Percentiles rank a stretch among this genome's conserved stretches.
These are phyloP conservation scores for Anthonomus grandis DNA, from an alignment of 1,140 invertebrate species.

Conservation along the genomic window DNA sequence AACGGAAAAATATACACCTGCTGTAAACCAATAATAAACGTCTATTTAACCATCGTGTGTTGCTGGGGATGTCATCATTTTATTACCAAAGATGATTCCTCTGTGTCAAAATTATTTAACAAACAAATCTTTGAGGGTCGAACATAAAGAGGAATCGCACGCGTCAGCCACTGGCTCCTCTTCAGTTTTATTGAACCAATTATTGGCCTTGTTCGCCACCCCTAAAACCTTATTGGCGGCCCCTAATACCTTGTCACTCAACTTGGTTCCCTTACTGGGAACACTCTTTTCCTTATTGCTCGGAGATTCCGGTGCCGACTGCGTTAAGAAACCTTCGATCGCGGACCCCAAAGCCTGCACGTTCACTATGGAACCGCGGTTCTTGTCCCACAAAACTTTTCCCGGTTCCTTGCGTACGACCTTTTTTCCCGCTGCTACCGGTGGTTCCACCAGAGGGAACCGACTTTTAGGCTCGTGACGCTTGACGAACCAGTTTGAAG, in stretches of 20 bases:
- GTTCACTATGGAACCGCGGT: conserved; percentile 70
- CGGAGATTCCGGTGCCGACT: conserved; percentile 48
- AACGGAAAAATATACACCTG: too few species aligned
- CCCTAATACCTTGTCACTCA: conserved; percentile 32
- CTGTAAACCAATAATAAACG: too few species aligned
- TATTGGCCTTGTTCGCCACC: conserved; percentile 29
- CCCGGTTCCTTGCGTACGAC: conserved; percentile 42
- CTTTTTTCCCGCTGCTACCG: conserved; percentile 51
- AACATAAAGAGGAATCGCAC: conserved; percentile 73
- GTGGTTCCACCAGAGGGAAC: conserved; percentile 52
- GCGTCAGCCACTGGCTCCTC: conserved; percentile 63
- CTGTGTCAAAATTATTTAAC: conserved; percentile 37
- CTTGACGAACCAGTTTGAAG: conserved; percentile 70
- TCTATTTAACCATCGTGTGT: too few species aligned
- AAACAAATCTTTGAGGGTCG: conserved; percentile 78
- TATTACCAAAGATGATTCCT: neutral
- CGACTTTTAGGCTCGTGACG: conserved; percentile 66
- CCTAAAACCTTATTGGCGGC: conserved; percentile 30
- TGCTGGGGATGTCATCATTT: too few species aligned
- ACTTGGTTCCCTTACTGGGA: conserved; percentile 45
- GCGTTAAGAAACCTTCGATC: conserved; percentile 73
- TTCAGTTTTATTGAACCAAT: conserved; percentile 57
- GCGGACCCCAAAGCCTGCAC: conserved; percentile 73
- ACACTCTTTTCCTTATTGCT: conserved; percentile 28
- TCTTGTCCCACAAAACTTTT: conserved; percentile 68